Conservation (phyloP, 37 sponge, comb jelly and placozoan species). For the Lycopodina hypogea region DNA sequence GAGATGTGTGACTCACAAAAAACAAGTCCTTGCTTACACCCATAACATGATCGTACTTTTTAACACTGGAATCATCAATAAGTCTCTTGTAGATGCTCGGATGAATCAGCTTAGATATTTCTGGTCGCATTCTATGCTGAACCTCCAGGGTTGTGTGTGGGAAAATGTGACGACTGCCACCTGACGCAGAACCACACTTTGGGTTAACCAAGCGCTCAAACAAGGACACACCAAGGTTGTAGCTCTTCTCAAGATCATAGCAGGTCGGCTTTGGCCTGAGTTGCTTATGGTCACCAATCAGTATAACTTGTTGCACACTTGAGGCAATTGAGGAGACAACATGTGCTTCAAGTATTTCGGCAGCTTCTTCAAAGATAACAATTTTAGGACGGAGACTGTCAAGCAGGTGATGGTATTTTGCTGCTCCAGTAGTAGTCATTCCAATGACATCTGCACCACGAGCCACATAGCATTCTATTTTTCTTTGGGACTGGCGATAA, state of each 20-base stretch:
- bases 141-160: background rate
- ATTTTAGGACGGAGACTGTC: conserved; percentile 72
- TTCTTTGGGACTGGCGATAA: conserved; percentile 16
- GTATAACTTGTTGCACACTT: conserved; percentile 80
- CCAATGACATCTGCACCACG: conserved; percentile 78
- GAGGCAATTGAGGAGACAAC: conserved; percentile 80
- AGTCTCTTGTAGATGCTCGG: conserved; percentile 70
- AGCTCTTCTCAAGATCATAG: conserved; percentile 65
- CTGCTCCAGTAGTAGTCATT: conserved; percentile 93
- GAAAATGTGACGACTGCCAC: too few relatives aligned
- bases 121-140: conserved; percentile 93
- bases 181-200: conserved; percentile 34
- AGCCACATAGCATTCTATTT: conserved; percentile 45
- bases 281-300: conserved; percentile 97
- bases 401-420: conserved; percentile 71
- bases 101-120: conserved; percentile 68
- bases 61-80: conserved; percentile 34
- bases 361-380: conserved; percentile 95
- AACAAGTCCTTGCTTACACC: conserved; percentile 70
- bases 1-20: conserved; percentile 57
- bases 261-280: conserved; percentile 77
- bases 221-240: conserved; percentile 80
- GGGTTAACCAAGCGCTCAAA: conserved; percentile 79
- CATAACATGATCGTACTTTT: conserved; percentile 35
- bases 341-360: conserved; percentile 93